A percentile compares a stretch with the other conserved stretches of the same genome.
Evolutionary conservation across 2,888 invertebrate species (phyloP).

Genomic region (Marronus borbonicus): DNA sequence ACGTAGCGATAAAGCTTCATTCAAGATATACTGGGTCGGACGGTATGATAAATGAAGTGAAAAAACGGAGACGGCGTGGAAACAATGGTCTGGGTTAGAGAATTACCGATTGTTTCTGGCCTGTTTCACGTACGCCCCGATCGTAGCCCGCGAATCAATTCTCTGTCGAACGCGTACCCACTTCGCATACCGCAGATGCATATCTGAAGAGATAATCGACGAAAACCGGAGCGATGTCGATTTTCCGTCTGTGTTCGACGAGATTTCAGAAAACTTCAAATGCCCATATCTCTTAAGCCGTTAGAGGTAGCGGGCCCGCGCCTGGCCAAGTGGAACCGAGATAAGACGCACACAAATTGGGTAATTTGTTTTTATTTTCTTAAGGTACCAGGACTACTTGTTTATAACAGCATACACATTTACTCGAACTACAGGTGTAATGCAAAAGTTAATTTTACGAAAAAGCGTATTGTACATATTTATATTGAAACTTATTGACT

Average conservation of each 20-base stretch:
- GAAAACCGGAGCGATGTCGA: too few species aligned
- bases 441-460: too few species aligned
- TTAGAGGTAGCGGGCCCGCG: not conserved
- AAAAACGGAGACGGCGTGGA: slow-evolving; percentile 30
- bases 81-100: slow-evolving; percentile 42
- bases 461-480: too few species aligned
- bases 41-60: slow-evolving; percentile 35
- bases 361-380: slow-evolving; percentile 30
- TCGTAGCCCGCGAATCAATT: not conserved
- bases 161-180: too few species aligned
- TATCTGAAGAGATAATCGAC: too few species aligned
- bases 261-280: too few species aligned
- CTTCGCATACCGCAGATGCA: too few species aligned
- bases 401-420: not conserved
- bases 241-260: too few species aligned
- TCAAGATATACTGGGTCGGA: not conserved
- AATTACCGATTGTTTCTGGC: slow-evolving; percentile 50
- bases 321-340: slow-evolving; percentile 29
- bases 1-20: too few species aligned
- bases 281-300: too few species aligned
- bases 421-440: not conserved
- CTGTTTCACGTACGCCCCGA: slow-evolving; percentile 28
- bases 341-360: slow-evolving; percentile 26
- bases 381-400: not conserved
- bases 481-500: too few species aligned